Evolutionary conservation across 1,140 invertebrate species (phyloP), one percentile per base, ranked within the genome.

Genomic region (Hypothenemus hampei): DNA sequence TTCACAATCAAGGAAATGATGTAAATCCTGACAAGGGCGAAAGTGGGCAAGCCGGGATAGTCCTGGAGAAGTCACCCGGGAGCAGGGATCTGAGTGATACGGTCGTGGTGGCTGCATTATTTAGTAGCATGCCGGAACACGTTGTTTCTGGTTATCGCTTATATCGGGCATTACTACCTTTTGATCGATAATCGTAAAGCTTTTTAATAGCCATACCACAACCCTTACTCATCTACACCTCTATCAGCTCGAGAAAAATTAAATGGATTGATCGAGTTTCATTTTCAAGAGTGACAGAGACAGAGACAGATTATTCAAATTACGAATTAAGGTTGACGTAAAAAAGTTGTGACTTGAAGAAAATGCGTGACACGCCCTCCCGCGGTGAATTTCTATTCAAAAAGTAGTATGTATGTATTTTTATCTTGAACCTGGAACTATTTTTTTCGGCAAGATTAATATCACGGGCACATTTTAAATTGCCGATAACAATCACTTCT

Each of bases 71-170:
- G 36, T 33, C 52, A 47, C 35, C 19, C 45, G 51, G 57, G 54
- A 53, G 36, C 21, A 20, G 61, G 61, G 64, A 60, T 59, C 59
- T 63, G 59, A 65, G 55, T 65, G 63, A 65, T 65, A 65, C 58
- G 60, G 61, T 63, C 57, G 60, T 56, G 61, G 59, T 55, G 55
- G 59, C 59, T 67, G 65, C 57, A 67, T 67, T 67, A 67, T 67
- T 67, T 65, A 67, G 59, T 54, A 59, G 59, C 55, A 49, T 53
- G 48, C 58, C 61, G 50, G 61, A 56, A 61, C 59, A 51, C 60
- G 59, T 64, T 52, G 57, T 58, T 63, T 46, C 52, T 45, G 57
- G 45, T 58, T 52, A 64, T 66, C 48, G 57, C 60, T 60, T 59
- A 60, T 58, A 57, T 60, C 58, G 54, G 15, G 45, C 54, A 56